phyloP scores from a whole-genome alignment of 2,888 invertebrate species.

The Sminthurinus aureus region DNA sequence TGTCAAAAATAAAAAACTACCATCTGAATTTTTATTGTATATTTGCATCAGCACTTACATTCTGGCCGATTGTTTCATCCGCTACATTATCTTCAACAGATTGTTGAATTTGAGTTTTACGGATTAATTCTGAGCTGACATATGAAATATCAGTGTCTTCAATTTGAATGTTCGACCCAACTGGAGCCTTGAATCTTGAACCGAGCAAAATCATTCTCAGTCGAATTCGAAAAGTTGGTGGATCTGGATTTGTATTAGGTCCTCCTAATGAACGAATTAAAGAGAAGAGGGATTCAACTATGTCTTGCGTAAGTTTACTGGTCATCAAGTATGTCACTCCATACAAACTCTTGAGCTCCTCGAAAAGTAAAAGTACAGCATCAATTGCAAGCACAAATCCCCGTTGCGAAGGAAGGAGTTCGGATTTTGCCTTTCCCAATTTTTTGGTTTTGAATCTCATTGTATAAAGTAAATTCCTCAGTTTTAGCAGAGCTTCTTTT shows the following conservation, averaged over 20 bases:
- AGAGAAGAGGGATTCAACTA: constrained; percentile 32
- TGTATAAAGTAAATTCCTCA: not conserved
- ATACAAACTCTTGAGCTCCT: not conserved
- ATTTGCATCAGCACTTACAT: too few relatives aligned
- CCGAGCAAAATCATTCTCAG: constrained; percentile 30
- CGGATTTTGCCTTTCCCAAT: too few relatives aligned
- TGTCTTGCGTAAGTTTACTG: constrained; percentile 31
- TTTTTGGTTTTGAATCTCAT: constrained; percentile 14
- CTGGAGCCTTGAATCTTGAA: constrained; percentile 12
- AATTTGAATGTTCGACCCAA: too few relatives aligned
- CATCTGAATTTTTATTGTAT: too few relatives aligned
- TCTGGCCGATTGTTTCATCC: too few relatives aligned
- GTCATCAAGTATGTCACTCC: constrained; percentile 14
- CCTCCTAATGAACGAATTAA: constrained; percentile 30
- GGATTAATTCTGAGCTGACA: too few relatives aligned
- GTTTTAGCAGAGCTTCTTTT: not conserved
- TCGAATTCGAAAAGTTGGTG: constrained; percentile 26
- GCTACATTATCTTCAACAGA: too few relatives aligned
- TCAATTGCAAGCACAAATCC: constrained; percentile 33
- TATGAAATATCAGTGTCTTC: too few relatives aligned
- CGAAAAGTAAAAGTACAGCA: not conserved
- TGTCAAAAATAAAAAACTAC: too few relatives aligned
- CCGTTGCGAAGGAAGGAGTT: too few relatives aligned
- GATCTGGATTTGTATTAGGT: constrained; percentile 1
- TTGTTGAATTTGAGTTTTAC: too few relatives aligned